These are phyloP conservation scores for Microplitis deprimator DNA, from an alignment of 2,888 invertebrate genomes.

Conservation along the genomic window DNA sequence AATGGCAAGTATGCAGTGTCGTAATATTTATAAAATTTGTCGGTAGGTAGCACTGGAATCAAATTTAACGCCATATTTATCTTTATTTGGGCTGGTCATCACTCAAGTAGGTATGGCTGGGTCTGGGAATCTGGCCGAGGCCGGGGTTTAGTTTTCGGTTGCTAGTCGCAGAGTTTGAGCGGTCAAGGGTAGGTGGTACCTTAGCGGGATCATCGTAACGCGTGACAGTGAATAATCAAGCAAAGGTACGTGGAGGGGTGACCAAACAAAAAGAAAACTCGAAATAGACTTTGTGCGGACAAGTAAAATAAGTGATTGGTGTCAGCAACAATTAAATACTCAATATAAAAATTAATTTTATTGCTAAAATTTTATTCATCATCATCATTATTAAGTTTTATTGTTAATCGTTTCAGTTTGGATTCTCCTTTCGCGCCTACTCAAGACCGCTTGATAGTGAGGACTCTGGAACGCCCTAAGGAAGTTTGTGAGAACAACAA, in stretches of 20 bases:
- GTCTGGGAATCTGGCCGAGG: constrained; percentile 60
- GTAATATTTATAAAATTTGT: neutral
- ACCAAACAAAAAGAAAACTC: constrained; percentile 1
- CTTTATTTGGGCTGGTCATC: constrained; percentile 46
- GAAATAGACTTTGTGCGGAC: constrained; percentile 15
- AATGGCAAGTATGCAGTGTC: constrained; percentile 24
- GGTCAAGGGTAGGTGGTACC: constrained; percentile 52
- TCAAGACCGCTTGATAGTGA: constrained; percentile 2
- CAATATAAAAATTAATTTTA: neutral
- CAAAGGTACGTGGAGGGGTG: constrained; percentile 13
- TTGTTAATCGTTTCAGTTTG: neutral
- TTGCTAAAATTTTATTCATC: neutral
- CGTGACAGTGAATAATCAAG: constrained; percentile 28
- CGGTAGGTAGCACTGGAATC: neutral
- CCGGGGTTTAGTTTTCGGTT: constrained; percentile 56
- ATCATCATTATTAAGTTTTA: neutral
- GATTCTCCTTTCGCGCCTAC: neutral
- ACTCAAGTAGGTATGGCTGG: constrained; percentile 54
- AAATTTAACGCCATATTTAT: neutral
- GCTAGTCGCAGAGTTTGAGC: constrained; percentile 56
- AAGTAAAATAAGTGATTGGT: constrained; percentile 12
- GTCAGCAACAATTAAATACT: neutral
- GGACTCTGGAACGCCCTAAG: constrained; percentile 16
- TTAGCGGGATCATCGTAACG: constrained; percentile 38
- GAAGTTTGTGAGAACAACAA: constrained; percentile 35